A percentile compares a stretch with the other conserved stretches of the same genome.
phyloP scores from a whole-genome alignment of 2,113 vertebrate genomes.

The Sander lucioperca region DNA sequence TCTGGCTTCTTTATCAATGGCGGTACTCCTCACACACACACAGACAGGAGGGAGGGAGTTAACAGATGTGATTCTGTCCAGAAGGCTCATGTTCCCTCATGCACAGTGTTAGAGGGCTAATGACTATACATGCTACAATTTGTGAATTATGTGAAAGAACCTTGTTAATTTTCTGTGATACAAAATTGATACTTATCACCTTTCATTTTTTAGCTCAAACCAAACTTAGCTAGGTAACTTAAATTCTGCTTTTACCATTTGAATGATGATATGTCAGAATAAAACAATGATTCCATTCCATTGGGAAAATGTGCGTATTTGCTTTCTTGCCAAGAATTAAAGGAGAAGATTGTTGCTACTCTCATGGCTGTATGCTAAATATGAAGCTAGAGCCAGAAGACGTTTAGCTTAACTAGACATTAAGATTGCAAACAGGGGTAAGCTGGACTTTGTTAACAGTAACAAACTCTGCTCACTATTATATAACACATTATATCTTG shows the following conservation, averaged over 20 bases:
- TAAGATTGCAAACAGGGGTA: not conserved
- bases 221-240: not conserved
- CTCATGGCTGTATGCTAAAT: too few species aligned
- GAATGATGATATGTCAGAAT: not conserved
- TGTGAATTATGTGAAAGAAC: not conserved
- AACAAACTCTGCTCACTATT: not conserved
- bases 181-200: not conserved
- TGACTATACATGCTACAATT: conserved; percentile 3
- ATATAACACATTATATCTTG: not conserved
- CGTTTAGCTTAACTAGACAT: not conserved
- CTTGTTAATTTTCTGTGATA: not conserved
- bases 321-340: not conserved
- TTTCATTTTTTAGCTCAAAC: conserved; percentile 15
- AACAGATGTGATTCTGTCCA: conserved; percentile 57
- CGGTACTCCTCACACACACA: conserved; percentile 15
- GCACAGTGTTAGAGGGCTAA: not conserved
- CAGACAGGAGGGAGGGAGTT: conserved; percentile 14
- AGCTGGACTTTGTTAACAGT: not conserved
- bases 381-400: too few species aligned
- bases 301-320: not conserved
- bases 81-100: conserved; percentile 34
- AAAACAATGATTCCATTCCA: conserved; percentile 7
- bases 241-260: not conserved
- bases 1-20: conserved; percentile 70
- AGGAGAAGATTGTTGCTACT: not conserved